Evolutionary conservation across 2,797 vertebrate genomes (phyloP).

Genomic region (Hydrocynus forskahlii): DNA sequence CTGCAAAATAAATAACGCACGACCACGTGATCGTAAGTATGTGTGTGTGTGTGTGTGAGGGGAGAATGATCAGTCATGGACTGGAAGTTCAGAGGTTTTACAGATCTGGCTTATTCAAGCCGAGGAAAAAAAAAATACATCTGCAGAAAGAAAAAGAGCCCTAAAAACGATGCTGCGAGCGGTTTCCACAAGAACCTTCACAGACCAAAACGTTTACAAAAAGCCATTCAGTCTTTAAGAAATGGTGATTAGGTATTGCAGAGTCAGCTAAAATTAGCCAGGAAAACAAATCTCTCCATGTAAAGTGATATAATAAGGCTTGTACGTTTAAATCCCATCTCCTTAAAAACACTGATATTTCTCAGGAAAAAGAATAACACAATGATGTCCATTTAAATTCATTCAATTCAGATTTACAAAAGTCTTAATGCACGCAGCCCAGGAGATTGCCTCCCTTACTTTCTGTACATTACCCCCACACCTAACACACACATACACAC

Average conservation of each 20-base stretch:
- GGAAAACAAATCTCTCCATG: constrained; percentile 31
- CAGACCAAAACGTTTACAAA: constrained; percentile 10
- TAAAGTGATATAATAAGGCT: constrained; percentile 36
- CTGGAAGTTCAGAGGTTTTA: not conserved
- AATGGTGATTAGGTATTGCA: constrained; percentile 40
- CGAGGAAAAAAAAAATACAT: not conserved
- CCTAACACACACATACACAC: too few species aligned
- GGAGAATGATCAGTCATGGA: constrained; percentile 1
- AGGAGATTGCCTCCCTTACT: not conserved
- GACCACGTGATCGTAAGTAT: constrained; percentile 1
- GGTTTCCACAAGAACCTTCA: constrained; percentile 23
- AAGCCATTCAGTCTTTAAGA: constrained; percentile 27
- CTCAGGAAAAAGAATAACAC: constrained; percentile 4
- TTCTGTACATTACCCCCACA: not conserved
- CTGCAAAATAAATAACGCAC: constrained; percentile 2
- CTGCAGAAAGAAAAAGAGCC: constrained; percentile 2
- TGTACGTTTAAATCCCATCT: constrained; percentile 35
- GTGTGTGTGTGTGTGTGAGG: constrained; percentile 7
- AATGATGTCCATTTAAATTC: constrained; percentile 10
- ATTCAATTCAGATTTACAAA: constrained; percentile 13
- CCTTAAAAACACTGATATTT: constrained; percentile 37
- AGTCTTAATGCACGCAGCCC: not conserved
- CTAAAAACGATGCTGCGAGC: constrained; percentile 6
- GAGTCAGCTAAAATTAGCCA: constrained; percentile 33
- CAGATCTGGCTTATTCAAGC: not conserved